These are phyloP conservation scores for Diarsia mendica DNA, from an alignment of 2,888 invertebrate species.

Conservation along the genomic window DNA sequence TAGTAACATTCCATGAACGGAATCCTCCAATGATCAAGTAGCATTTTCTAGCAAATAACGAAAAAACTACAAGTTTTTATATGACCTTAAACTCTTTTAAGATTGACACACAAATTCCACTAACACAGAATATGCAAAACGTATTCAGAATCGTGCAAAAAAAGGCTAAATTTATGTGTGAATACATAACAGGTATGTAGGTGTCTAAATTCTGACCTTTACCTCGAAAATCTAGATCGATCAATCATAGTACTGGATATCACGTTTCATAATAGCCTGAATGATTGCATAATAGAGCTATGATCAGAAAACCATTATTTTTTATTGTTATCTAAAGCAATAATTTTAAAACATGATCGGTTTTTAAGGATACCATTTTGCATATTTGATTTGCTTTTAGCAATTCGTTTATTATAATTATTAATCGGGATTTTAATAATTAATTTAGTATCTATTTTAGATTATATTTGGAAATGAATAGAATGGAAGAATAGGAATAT, in stretches of 20 bases:
- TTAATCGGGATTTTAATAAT: slow-evolving; percentile 30
- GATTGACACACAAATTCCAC: slow-evolving; percentile 39
- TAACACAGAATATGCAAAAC: slow-evolving; percentile 47
- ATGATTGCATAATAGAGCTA: slow-evolving; percentile 67
- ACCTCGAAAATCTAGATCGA: slow-evolving; percentile 65
- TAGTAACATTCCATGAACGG: background rate
- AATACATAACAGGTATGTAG: slow-evolving; percentile 44
- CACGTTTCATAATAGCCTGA: slow-evolving; percentile 66
- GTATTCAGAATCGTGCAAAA: slow-evolving; percentile 24
- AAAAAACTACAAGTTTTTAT: slow-evolving; percentile 11
- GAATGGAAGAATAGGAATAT: background rate
- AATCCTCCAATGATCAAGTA: background rate
- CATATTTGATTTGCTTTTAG: slow-evolving; percentile 64
- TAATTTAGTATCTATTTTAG: slow-evolving; percentile 28
- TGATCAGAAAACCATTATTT: slow-evolving; percentile 55
- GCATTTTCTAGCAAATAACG: background rate
- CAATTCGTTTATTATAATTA: slow-evolving; percentile 24
- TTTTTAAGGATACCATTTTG: slow-evolving; percentile 35
- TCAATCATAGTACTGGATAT: slow-evolving; percentile 67
- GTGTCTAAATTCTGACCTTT: slow-evolving; percentile 56
- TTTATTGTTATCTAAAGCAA: slow-evolving; percentile 60
- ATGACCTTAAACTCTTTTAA: slow-evolving; percentile 30
- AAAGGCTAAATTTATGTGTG: slow-evolving; percentile 47
- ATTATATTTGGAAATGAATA: background rate
- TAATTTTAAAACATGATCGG: slow-evolving; percentile 36